Evolutionary conservation across 2,113 vertebrate genomes (phyloP), one percentile per base, ranked within the genome.

Genomic region (Bostrychus sinensis): DNA sequence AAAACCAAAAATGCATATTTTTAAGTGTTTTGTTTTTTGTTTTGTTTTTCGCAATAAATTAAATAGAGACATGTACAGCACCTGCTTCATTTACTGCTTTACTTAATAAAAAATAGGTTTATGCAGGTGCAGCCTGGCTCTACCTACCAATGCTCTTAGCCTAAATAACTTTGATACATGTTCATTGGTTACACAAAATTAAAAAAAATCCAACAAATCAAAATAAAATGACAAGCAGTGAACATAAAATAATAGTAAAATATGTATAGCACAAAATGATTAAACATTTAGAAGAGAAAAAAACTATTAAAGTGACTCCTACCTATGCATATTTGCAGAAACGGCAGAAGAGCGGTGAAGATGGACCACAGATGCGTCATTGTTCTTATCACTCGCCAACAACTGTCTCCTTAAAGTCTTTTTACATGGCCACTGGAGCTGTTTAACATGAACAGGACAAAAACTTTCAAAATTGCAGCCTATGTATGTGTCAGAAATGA

Each of bases 241-340:
- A 42, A 42, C 39, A 41, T 16, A 17, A n/a, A 41, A n/a, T n/a
- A 41, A n/a, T 41, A 5, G 17, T 41, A 41, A 41, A 41, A 41
- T 16, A 41, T 8, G n/a, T 8, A 11, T 43, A 48, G 23, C 20
- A 25, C 23, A 14, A 5, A 14, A 16, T 14, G 25, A 25, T 16
- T 6, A 16, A 48, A 4, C 12, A 48, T 4, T 5, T 19, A 7
- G 3, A 22, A 13, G 11, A 6, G 13, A 46, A 4, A 5, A 25
- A 23, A 10, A 48, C 8, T 2, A 4, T n/a, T 17, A n/a, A 17
- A 16, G 6, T 28, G 2, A 51, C 11, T 8, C 65, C 71, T 64
- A 90, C 89, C 89, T 34, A 1, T 36, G 68, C 83, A 81, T 0
- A 63, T 23, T 28, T 74, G 81, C 71, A 72, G 20, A 4, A 11